phyloP scores from a whole-genome alignment of 2,113 vertebrate genomes.

The Hyaena hyaena region DNA sequence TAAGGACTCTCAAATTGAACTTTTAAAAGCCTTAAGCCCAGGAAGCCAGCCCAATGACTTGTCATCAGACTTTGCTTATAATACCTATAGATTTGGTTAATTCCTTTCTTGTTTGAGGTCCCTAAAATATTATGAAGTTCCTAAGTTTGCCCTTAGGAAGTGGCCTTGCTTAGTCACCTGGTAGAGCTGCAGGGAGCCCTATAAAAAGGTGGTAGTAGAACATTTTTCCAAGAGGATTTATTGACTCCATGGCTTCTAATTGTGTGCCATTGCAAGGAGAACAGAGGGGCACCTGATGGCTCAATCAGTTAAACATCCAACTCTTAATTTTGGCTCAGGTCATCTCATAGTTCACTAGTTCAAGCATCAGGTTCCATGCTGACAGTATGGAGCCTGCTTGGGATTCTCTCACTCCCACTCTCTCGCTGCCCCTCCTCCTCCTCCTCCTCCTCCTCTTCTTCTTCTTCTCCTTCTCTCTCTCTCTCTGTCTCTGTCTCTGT shows the following conservation, averaged over 20 bases:
- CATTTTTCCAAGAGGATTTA: background rate
- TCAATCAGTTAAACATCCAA: no score
- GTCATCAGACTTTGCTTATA: background rate
- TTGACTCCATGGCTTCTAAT: background rate
- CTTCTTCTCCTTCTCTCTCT: no score
- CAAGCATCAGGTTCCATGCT: no score
- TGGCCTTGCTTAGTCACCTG: background rate
- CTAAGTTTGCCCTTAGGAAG: background rate
- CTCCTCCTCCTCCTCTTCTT: no score
- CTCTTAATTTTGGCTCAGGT: no score
- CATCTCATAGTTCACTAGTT: no score
- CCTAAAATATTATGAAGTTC: background rate
- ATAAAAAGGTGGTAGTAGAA: background rate
- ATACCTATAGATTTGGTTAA: background rate
- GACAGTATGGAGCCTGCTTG: no score
- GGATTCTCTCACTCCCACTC: no score
- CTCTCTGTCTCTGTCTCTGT: no score
- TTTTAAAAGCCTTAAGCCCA: background rate
- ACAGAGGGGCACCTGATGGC: background rate
- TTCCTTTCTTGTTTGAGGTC: background rate
- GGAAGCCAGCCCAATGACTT: background rate
- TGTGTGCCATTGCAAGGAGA: background rate
- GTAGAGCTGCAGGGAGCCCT: background rate
- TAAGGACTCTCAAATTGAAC: background rate
- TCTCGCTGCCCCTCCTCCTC: no score